Base-by-base conservation (phyloP, 1,140 invertebrate genomes). In the Gonatopus flavifemur region DNA sequence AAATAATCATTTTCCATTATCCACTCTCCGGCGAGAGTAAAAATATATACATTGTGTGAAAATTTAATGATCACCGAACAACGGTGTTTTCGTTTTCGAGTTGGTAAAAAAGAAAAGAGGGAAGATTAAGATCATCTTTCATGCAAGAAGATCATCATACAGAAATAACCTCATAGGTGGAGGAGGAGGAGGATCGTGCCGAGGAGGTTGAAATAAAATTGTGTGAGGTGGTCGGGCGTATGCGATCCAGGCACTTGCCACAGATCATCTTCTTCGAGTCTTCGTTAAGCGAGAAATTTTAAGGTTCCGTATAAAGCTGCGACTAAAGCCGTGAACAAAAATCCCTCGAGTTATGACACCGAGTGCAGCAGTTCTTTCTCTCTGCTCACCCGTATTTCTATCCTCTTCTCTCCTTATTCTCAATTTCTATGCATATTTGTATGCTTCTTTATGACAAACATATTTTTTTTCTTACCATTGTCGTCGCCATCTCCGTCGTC, bases 391-490 rank as follows among this genome's bases (percentile, higher is more conserved):
- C 2, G 3, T 21, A 21, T 9, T n/a, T 38, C 36, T 21, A 9
- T 39, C 20, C 21, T n/a, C 22, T 39, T 39, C 12, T 15, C 16
- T 35, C 30, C 19, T 45, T n/a, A 31, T 24, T 52, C 47, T 43
- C 49, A 67, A 72, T 74, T 74, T 65, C 64, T 57, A 71, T 70
- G 67, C 67, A 70, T 67, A 70, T 74, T 66, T 66, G 56, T 57
- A 49, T 36, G 49, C 40, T 66, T 68, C 62, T 74, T 72, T 74
- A 74, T 57, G 67, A 63, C 57, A 49, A 58, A 61, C 66, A 62
- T 60, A 61, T 71, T 69, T 64, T 64, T 57, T 48, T 44, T 42
- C 39, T n/a, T n/a, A n/a, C n/a, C n/a, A n/a, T 44, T 35, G 55
- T 62, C 62, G 59, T 53, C 55, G 55, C 44, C 62, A 57, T 53